phyloP scores from a whole-genome alignment of 1,140 invertebrate species.

The Saccostrea cuccullata region DNA sequence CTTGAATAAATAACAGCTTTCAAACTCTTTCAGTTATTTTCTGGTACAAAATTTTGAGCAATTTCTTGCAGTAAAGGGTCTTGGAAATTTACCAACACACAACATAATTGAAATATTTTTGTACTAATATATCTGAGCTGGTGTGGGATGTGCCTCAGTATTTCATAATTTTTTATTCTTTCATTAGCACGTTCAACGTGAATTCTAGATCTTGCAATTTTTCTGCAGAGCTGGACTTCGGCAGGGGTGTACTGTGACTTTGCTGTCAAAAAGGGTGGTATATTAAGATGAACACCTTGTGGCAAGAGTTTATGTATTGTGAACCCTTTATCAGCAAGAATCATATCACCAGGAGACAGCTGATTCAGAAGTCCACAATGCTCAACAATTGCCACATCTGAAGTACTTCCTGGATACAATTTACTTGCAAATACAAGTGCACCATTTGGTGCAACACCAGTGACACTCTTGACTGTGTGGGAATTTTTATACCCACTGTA shows the following conservation, averaged over 20 bases:
- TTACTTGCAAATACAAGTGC: slow-evolving; percentile 34
- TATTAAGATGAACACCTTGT: slow-evolving; percentile 10
- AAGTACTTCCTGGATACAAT: slow-evolving; percentile 46
- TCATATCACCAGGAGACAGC: slow-evolving; percentile 49
- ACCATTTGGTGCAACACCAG: slow-evolving; percentile 46
- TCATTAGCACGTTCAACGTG: no score
- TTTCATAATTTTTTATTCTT: no score
- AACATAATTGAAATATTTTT: neutral
- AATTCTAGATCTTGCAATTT: no score
- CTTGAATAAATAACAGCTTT: neutral
- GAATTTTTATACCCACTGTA: no score
- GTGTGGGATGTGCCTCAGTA: slow-evolving; percentile 1
- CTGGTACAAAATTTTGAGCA: no score
- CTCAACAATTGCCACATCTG: slow-evolving; percentile 51
- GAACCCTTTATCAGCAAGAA: slow-evolving; percentile 57
- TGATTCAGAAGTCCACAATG: slow-evolving; percentile 53
- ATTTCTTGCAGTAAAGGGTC: no score
- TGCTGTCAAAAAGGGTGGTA: no score
- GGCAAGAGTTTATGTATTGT: slow-evolving; percentile 54
- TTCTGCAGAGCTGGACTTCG: slow-evolving; percentile 1
- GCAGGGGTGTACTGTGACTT: no score
- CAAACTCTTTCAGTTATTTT: neutral
- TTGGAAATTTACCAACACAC: no score
- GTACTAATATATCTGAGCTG: slow-evolving; percentile 14
- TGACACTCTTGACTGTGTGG: no score